phyloP scores from a whole-genome alignment of 2,797 vertebrate genomes.

The Sphenopsis melanotis region DNA sequence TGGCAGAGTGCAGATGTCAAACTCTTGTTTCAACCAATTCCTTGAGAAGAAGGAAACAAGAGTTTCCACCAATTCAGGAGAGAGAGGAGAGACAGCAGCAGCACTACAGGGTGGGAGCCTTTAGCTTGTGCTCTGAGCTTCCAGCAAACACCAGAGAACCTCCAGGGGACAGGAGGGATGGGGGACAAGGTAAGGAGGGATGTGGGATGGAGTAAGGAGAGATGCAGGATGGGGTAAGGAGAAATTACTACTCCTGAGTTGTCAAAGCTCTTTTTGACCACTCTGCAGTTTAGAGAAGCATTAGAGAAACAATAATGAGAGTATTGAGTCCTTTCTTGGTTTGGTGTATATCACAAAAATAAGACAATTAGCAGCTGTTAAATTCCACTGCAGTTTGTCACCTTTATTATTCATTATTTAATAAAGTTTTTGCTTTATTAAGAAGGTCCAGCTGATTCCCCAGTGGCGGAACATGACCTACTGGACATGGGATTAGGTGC shows the following conservation, averaged over 20 bases:
- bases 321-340: neutral
- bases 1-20: neutral
- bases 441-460: conserved; percentile 29
- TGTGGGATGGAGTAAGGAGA: neutral
- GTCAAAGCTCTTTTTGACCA: neutral
- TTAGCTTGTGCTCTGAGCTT: neutral
- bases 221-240: neutral
- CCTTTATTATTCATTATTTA: neutral
- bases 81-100: neutral
- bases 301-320: neutral
- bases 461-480: conserved; percentile 17
- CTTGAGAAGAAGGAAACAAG: neutral
- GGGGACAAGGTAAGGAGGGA: neutral
- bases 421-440: conserved; percentile 46
- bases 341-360: neutral
- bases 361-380: neutral
- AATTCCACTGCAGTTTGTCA: conserved; percentile 33
- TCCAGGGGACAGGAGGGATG: neutral
- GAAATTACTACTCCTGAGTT: neutral
- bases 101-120: neutral
- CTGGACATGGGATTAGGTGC: conserved; percentile 28
- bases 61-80: too few relatives aligned
- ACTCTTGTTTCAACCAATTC: neutral
- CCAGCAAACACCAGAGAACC: neutral
- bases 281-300: neutral